Evolutionary conservation across 2,113 vertebrate genomes (phyloP), one percentile per base, ranked within the genome.

Genomic region (Mystacornis crossleyi): DNA sequence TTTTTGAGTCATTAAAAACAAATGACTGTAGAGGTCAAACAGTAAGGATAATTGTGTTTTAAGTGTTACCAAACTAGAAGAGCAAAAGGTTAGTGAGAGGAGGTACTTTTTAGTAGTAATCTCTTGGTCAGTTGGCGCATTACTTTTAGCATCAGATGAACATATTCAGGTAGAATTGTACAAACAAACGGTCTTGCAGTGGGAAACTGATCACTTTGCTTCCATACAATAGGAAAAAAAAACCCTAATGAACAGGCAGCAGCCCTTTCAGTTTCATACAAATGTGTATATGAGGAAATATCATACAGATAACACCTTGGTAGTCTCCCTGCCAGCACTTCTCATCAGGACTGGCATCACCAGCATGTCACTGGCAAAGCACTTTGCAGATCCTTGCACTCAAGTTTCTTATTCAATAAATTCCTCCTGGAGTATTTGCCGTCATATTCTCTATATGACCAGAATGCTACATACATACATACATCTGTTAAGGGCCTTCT

Each of bases 111-210:
- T 62, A 48, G 7, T 34, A 26, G 57, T 15, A 67, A 40, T 21
- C 36, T 65, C 45, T 53, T 0, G 0, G 28, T 74, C 34, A 83
- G 33, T 31, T 64, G 70, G 24, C 67, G 48, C 23, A n/a, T 24
- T 80, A 33, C 12, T 50, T 72, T 28, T 74, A 54, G 50, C 53
- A 60, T 36, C 23, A 26, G 20, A 4, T n/a, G 38, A 66, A 87
- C 11, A 1, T 0, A 0, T 51, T 84, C 66, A 25, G 64, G n/a
- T 48, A 61, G n/a, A 90, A 66, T 40, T 47, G 42, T 38, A 34
- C 40, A 86, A 55, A 9, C 4, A 57, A 36, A 34, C 12, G 7
- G 42, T 61, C 51, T 70, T 87, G 62, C 73, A 86, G 54, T 48
- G 40, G 36, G 67, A 69, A 84, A 36, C 18, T 51, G 34, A 87